Evolutionary conservation across 2,113 vertebrate genomes (phyloP), one percentile per base, ranked within the genome.

Genomic region (Rallus limicola): DNA sequence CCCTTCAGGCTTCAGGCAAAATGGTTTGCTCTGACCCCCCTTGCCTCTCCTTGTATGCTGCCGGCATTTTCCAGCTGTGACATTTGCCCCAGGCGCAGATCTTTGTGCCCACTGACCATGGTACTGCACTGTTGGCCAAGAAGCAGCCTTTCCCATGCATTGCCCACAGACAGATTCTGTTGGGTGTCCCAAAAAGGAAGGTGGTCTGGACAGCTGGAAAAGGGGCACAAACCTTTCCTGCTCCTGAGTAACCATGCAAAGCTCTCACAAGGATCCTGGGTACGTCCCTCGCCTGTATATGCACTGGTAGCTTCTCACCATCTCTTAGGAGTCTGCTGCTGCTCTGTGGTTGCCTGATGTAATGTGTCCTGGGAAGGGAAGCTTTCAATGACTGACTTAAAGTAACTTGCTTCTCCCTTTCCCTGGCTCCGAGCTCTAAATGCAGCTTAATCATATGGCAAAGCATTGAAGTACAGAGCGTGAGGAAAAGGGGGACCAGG

Each of bases 61-160:
- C 33, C 60, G 20, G 44, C 1, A 2, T n/a, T 63, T 86, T 74
- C 52, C 76, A 48, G 38, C 48, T 0, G 0, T 33, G 34, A 62
- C 14, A 8, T 72, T 60, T 60, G 24, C 60, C 80, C 34, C 2
- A 3, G 31, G 19, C 28, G 29, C 75, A 50, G 48, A 19, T 82
- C 55, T 58, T 48, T 12, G 18, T 72, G 59, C 11, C 71, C 4
- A 0, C 2, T 5, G 44, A 29, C 69, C 7, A 0, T 29, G 59
- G 17, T n/a, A 28, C 17, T 23, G 55, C n/a, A 36, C 14, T 5
- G 1, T n/a, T 1, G 2, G 28, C 56, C 1, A 0, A 16, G 52
- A 55, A 82, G 67, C n/a, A 80, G 58, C 64, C 38, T 86, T 48
- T 67, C 52, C 55, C 0, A 0, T 44, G 60, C 46, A 9, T 16